These are phyloP conservation scores for Chloromyia formosa DNA, from an alignment of 2,888 invertebrate genomes.

Conservation along the genomic window DNA sequence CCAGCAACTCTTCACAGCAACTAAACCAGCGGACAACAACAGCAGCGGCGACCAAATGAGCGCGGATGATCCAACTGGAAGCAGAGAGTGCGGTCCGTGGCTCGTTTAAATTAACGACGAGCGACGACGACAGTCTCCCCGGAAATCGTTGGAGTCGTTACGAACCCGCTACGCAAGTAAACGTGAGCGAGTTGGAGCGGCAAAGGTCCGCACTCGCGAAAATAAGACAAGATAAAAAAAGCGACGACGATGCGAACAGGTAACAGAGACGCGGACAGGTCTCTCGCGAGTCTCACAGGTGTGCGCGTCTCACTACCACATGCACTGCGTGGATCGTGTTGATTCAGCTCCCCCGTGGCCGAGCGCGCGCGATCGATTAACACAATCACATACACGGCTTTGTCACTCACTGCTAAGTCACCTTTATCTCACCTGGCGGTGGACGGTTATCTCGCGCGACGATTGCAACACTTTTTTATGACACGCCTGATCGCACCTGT, in stretches of 20 bases:
- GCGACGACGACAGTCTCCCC: neutral
- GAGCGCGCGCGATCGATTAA: conserved; percentile 4
- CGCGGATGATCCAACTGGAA: neutral
- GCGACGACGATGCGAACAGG: conserved; percentile 37
- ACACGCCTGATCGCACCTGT: conserved; percentile 20
- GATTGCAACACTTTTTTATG: conserved; percentile 19
- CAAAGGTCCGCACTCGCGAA: no score
- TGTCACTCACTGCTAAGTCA: conserved; percentile 14
- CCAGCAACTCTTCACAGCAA: neutral
- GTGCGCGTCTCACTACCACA: conserved; percentile 13
- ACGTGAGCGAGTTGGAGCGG: neutral
- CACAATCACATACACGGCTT: neutral
- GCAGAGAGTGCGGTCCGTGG: neutral
- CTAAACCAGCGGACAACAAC: neutral
- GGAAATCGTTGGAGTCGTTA: neutral
- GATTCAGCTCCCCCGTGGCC: neutral
- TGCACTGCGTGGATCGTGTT: neutral
- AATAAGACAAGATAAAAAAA: neutral
- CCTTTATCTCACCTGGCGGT: conserved; percentile 9
- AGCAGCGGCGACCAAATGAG: neutral
- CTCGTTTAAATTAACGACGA: neutral
- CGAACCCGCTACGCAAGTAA: neutral
- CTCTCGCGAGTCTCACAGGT: conserved; percentile 19
- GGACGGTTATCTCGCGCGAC: conserved; percentile 8
- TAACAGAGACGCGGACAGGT: neutral